Base-by-base conservation (phyloP, 2,888 invertebrate genomes). In the Caenorhabditis drosophilae region DNA sequence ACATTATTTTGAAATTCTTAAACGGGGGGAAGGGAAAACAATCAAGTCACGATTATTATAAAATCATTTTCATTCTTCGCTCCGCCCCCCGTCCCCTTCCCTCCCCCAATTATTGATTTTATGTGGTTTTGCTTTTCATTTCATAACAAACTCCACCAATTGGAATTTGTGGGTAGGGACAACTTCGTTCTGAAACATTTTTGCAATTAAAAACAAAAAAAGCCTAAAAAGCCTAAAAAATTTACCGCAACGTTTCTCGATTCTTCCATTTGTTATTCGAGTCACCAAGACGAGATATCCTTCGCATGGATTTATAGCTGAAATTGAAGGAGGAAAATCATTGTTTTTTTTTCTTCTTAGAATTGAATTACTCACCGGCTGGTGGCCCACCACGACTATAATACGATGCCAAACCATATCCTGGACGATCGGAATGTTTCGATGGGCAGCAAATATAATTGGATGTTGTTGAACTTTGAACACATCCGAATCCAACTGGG, bases 121-220 rank as follows among this genome's bases (percentile, higher is more conserved):
- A n/a, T n/a, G n/a, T n/a, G 31, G 12, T 31, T 6, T 52, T 42
- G 22, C 52, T 56, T 36, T 68, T 68, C 59, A 71, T 42, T 53
- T 75, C 72, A 54, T 75, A 74, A 53, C 77, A 77, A 2, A 77
- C 68, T 3, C 77, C 77, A 15, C 75, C 77, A 25, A 77, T 71
- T 25, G 77, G 68, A 34, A 73, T 61, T 58, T 73, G 64, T 9
- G 66, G 68, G 54, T 63, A 70, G 12, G 77, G 77, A 50, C 77
- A 77, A 34, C 66, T 69, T 63, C 70, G 51, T 60, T 77, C 76
- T 76, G 58, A 36, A 74, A 73, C 23, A 48, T 31, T 2, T 1
- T n/a, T 9, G 26, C n/a, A 16, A 9, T 23, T 11, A 23, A 23
- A 42, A 22, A 25, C 3, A 15, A 42, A 9, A 23, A 2, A 16